Evolutionary conservation across 23 tunicate genomes (phyloP).

Genomic region (Ciona savignyi): DNA sequence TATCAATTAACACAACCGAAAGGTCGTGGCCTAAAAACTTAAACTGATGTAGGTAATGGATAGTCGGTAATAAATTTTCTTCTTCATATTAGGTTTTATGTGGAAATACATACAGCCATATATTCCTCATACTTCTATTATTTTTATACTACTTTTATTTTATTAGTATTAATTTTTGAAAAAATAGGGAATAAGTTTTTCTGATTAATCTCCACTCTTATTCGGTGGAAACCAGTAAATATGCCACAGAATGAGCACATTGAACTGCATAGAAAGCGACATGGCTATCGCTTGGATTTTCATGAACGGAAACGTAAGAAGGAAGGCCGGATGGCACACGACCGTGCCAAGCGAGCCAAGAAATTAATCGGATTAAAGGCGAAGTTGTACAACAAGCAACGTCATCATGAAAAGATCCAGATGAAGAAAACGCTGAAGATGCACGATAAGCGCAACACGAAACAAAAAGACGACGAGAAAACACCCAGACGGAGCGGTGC

Average conservation of each 20-base stretch:
- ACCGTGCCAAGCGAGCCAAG: conserved; percentile 74
- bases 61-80: too few relatives aligned
- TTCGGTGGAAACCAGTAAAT: too few relatives aligned
- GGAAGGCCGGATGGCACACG: conserved; percentile 78
- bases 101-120: too few relatives aligned
- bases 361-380: conserved; percentile 89
- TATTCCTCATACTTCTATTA: too few relatives aligned
- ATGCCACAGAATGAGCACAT: conserved; percentile 92
- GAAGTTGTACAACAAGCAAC: conserved; percentile 79
- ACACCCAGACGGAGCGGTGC: conserved; percentile 96
- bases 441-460: conserved; percentile 80
- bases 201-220: too few relatives aligned
- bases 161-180: too few relatives aligned
- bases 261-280: conserved; percentile 73
- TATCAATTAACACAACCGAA: too few relatives aligned
- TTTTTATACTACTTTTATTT: too few relatives aligned
- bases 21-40: too few relatives aligned
- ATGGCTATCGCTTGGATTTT: conserved; percentile 77
- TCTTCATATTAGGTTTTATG: too few relatives aligned
- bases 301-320: conserved; percentile 82
- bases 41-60: too few relatives aligned
- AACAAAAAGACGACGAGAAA: conserved; percentile 86
- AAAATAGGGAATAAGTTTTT: too few relatives aligned
- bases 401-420: conserved; percentile 92
- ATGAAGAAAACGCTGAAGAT: conserved; percentile 89